Evolutionary conservation across 2,888 invertebrate genomes (phyloP), one percentile per base, ranked within the genome.

Genomic region (Drosophila antonietae): DNA sequence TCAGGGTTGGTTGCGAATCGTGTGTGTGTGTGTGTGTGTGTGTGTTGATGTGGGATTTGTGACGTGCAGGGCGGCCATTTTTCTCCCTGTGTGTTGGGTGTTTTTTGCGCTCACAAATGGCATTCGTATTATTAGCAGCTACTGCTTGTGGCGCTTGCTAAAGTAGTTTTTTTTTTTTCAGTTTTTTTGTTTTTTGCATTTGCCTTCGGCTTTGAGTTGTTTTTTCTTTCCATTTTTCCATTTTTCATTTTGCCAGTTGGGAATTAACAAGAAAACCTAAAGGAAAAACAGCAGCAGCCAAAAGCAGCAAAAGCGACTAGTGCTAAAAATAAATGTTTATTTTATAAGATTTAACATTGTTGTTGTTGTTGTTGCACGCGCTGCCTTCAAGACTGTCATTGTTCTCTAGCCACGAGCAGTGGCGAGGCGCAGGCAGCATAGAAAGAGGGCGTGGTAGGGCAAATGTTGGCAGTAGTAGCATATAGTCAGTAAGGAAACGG

Each of bases 261-360:
- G 66, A 78, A 81, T 72, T 68, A 83, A 61, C 65, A 72, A 62
- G 79, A 76, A 68, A 81, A 78, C 63, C 49, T 64, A 75, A 73
- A 57, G 49, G 12, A 46, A 69, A 41, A 68, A 55, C 46, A 61
- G 41, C 47, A 70, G n/a, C 43, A 61, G 28, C 28, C 43, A 59
- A 20, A 46, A 49, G 10, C 18, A 43, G 49, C 44, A 63, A 49
- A 47, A 66, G 35, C 41, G 53, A 71, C 44, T 59, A 74, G 68
- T 68, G 73, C 88, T 84, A 88, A 85, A 88, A 84, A 84, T 88
- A 88, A 85, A 88, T 84, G 76, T 83, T 80, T 88, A 85, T 88
- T 88, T 88, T 88, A 81, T 85, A 82, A 83, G 78, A 85, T 73
- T 76, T 73, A 49, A 63, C 66, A 51, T 67, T 56, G 74, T 51